These are phyloP conservation scores for Pantherophis vulpinus DNA, from an alignment of 2,797 vertebrate genomes.

Conservation along the genomic window DNA sequence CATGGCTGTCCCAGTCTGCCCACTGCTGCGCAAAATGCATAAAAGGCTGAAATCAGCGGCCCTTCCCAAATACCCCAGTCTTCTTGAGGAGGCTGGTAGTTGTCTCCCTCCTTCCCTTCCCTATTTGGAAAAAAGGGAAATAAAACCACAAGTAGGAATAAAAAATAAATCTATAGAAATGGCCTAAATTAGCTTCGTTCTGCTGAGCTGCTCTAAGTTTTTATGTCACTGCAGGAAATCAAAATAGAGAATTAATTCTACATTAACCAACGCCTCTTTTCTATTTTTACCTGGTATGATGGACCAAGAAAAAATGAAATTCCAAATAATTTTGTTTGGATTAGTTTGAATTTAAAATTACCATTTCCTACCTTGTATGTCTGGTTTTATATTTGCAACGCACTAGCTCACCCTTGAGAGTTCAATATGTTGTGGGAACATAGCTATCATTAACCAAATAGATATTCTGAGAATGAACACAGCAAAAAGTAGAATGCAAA, in stretches of 20 bases:
- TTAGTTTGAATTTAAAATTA: not conserved
- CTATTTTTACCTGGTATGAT: not conserved
- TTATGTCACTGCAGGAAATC: not conserved
- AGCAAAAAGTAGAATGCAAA: not conserved
- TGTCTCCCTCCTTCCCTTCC: not conserved
- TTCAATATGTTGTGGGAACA: not conserved
- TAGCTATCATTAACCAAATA: not conserved
- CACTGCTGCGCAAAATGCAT: not conserved
- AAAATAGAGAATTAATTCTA: not conserved
- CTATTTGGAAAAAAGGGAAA: not conserved
- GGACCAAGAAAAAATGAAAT: not conserved
- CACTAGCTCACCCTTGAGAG: not conserved
- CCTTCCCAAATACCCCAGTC: not conserved
- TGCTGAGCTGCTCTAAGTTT: not conserved
- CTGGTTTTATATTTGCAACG: not conserved
- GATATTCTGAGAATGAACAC: conserved; percentile 8
- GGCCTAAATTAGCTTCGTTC: not conserved
- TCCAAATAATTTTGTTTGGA: not conserved
- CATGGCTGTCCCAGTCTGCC: not conserved
- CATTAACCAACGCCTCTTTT: not conserved
- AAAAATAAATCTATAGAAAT: not conserved
- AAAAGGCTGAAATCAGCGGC: not conserved
- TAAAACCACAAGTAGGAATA: not conserved
- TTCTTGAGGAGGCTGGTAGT: not conserved
- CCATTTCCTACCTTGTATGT: not conserved